Conservation (phyloP, 2,888 invertebrate species). For the Cryptocheilus praepositus region DNA sequence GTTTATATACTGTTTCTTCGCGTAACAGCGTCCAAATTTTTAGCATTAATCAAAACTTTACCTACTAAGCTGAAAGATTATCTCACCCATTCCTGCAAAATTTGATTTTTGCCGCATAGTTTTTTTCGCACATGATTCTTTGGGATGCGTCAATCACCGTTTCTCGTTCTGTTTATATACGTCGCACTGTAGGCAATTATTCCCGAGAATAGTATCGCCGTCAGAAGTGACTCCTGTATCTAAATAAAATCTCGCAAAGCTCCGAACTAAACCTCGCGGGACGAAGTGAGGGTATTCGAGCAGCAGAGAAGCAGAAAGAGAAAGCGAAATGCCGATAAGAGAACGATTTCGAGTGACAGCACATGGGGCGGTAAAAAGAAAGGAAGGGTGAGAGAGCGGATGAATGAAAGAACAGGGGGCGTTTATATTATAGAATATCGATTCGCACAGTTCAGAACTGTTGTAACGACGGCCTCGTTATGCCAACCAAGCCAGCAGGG, state of each 20-base stretch:
- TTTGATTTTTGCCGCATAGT: no score
- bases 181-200: neutral
- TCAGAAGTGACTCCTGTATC: conserved; percentile 5
- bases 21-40: no score
- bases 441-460: conserved; percentile 14
- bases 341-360: conserved; percentile 1
- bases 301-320: neutral
- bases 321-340: conserved; percentile 16
- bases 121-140: no score
- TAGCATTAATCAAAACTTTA: no score
- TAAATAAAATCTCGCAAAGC: conserved; percentile 24
- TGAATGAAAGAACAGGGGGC: neutral
- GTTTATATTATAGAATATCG: conserved; percentile 33
- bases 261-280: conserved; percentile 3
- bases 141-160: no score
- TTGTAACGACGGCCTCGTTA: conserved; percentile 25
- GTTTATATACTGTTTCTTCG: no score
- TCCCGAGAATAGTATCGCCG: neutral
- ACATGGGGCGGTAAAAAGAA: no score
- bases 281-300: no score
- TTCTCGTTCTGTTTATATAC: neutral
- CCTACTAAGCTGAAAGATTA: no score
- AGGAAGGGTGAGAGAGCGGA: neutral
- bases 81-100: no score
- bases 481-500: neutral